Percentiles rank a stretch among this genome's conserved stretches.
Evolutionary conservation across 2,888 invertebrate species (phyloP).

Genomic region (Oxyteleia sp.): DNA sequence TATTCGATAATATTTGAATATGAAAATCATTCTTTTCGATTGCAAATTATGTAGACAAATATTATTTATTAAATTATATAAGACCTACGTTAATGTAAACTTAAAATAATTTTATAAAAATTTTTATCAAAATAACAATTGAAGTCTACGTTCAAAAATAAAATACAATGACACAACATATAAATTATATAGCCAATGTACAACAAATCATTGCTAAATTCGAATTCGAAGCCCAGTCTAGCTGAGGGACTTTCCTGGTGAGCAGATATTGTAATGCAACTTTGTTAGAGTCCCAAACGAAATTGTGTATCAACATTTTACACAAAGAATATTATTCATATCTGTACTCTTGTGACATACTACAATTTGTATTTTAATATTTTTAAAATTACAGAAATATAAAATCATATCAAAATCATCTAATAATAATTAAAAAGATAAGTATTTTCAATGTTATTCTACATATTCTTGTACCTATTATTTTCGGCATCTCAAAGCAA

Average conservation of each 20-base stretch:
- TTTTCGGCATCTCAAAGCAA: not conserved
- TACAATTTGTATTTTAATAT: not conserved
- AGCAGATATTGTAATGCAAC: slow-evolving; percentile 10
- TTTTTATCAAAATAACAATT: slow-evolving; percentile 46
- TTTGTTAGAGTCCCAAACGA: slow-evolving; percentile 17
- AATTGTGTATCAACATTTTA: not conserved
- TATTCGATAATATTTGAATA: no score
- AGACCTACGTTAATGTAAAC: slow-evolving; percentile 1
- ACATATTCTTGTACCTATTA: not conserved
- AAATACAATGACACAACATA: slow-evolving; percentile 9
- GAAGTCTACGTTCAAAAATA: slow-evolving; percentile 16
- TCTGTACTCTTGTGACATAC: not conserved
- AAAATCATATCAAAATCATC: no score
- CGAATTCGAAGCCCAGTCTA: slow-evolving; percentile 36
- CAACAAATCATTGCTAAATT: slow-evolving; percentile 35
- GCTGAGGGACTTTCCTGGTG: slow-evolving; percentile 9
- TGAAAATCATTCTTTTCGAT: no score
- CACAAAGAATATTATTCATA: not conserved
- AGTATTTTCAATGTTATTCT: not conserved
- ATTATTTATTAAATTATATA: not conserved
- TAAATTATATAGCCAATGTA: slow-evolving; percentile 37
- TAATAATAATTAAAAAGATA: no score
- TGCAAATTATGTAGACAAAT: not conserved
- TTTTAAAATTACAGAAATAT: not conserved
- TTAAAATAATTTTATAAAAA: slow-evolving; percentile 33